Evolutionary conservation across 2,113 vertebrate species (phyloP), one percentile per base, ranked within the genome.

Genomic region (Ictalurus punctatus): DNA sequence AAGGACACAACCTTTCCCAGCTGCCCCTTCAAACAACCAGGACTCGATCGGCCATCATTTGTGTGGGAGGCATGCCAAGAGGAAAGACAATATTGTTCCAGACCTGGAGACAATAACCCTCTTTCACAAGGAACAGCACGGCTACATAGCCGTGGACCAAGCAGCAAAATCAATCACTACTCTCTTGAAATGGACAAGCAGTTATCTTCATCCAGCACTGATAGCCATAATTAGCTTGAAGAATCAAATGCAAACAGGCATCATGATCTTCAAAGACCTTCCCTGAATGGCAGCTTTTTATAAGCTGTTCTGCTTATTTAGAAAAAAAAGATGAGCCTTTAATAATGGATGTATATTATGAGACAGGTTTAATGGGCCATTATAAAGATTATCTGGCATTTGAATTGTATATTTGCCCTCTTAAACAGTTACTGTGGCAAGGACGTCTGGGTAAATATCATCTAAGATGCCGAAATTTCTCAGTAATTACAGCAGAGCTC

Each of bases 41-140:
- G 83, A 83, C 59, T 86, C 54, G n/a, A 83, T 88, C 44, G n/a
- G 6, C 84, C 73, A 61, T 86, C 69, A 88, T 87, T 90, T 87
- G 56, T 67, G 79, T 85, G 73, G 88, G 91, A 89, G 27, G 12
- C 40, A 2, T 25, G 87, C 91, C 91, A 91, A 88, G n/a, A 90
- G 76, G 73, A 91, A 92, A 89, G 59, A 87, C 88, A 91, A 91
- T 91, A 91, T 89, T 92, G 88, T 92, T 91, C 52, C 87, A 89
- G 89, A 85, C 81, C 56, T 6, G 34, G 65, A 88, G 56, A 92
- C 91, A 91, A 91, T 88, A 83, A 59, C 76, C 21, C 14, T 59
- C 69, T 89, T 91, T 90, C 73, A 85, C 61, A 78, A 82, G 44
- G 21, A 86, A 40, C 76, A 61, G 17, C 14, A 56, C n/a, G 21